Evolutionary conservation across 64 coral and sea anemone genomes (phyloP), one percentile per base, ranked within the genome.

Genomic region (Orbicella faveolata): DNA sequence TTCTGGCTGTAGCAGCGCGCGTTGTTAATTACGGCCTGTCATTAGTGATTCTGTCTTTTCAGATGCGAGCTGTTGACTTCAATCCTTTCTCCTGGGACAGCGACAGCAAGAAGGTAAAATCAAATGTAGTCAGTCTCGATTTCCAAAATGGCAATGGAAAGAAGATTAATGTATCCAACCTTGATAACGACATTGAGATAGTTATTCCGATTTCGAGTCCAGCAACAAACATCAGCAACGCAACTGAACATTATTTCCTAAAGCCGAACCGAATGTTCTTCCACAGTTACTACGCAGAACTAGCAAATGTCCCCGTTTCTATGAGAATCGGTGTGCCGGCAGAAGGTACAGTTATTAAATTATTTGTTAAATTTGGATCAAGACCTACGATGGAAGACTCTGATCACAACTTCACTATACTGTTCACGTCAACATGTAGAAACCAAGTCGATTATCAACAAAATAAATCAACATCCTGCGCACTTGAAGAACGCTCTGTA

Each of bases 381-480:
- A 96, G 93, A 86, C 94, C 94, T 16, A 83, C 92, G 18, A 83
- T 89, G 13, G 69, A 87, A 30, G 57, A 87, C 21, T 93, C 87
- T 54, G 65, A 96, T 23, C 61, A 61, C 36, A 92, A 96, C 13
- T 93, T 90, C 67, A 74, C 73, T 6, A 13, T 96, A 36, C 76
- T 82, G 15, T 72, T 90, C 34, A 77, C 67, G 59, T 64, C 88
- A 16, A 83, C 41, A 17, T 96, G 94, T 61, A 88, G 88, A 44
- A 89, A 76, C 14, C 66, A 62, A 26, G 23, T 35, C 18, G 39
- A 52, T 17, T 21, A 48, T 21, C 44, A 34, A 20, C n/a, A 69
- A 34, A 77, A 19, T 20, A 30, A 48, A 11, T 41, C 39, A 2
- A 55, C 75, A 9, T 86, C 84, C 48, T 96, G 94, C 52, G 54